Evolutionary conservation across 2,888 invertebrate species (phyloP).

Genomic region (Chrysomela aeneicollis): DNA sequence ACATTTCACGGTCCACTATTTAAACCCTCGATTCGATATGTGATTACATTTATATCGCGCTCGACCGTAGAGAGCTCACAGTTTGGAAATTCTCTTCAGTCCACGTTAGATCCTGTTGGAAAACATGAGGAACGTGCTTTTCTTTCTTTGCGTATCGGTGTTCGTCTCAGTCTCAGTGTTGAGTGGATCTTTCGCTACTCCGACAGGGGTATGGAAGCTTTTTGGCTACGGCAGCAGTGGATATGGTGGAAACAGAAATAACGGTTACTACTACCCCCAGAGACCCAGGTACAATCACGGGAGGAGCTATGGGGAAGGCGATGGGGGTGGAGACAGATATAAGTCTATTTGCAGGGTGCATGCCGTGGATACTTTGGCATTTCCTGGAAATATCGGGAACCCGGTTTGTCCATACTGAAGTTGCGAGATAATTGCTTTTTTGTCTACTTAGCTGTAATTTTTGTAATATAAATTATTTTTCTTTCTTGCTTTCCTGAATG

Average conservation of each 20-base stretch:
- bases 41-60: too few relatives aligned
- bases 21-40: neutral
- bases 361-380: constrained; percentile 67
- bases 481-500: too few relatives aligned
- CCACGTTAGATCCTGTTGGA: neutral
- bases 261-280: constrained; percentile 27
- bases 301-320: constrained; percentile 40
- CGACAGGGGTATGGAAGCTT: constrained; percentile 24
- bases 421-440: neutral
- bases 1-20: constrained; percentile 3
- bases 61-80: neutral
- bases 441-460: constrained; percentile 7
- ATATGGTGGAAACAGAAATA: constrained; percentile 26
- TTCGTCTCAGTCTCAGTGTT: constrained; percentile 10
- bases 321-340: constrained; percentile 66
- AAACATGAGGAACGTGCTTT: neutral
- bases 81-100: neutral
- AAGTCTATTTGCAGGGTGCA: constrained; percentile 76
- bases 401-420: constrained; percentile 48
- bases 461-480: neutral
- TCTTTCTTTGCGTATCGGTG: neutral
- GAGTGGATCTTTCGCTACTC: neutral
- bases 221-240: constrained; percentile 25
- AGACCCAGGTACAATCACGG: constrained; percentile 34
- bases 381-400: constrained; percentile 61